Evolutionary conservation across 2,888 invertebrate genomes (phyloP), one percentile per base, ranked within the genome.

Genomic region (Hemithea aestivaria): DNA sequence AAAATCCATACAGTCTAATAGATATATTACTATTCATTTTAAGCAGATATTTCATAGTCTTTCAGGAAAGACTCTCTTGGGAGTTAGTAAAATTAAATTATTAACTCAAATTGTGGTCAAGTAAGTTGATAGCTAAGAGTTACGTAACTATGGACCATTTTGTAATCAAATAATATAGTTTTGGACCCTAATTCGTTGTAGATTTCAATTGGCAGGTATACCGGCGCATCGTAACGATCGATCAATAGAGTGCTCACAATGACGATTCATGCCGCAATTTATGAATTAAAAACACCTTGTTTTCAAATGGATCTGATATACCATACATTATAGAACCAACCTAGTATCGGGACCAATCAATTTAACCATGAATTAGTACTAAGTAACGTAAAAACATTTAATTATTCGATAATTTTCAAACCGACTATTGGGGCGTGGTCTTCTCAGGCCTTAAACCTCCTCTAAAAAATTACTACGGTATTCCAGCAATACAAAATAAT

Each of bases 381-480:
- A 25, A 40, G 10, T 25, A 9, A n/a, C 6, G 16, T 6, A 38
- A 33, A 36, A 45, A 37, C 31, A 8, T 16, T 26, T 7, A 43
- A 38, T 29, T 44, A 53, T 25, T 46, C 23, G 28, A 10, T 36
- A 26, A 11, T 36, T 51, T 49, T 53, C 33, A 60, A 34, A 20
- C 54, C 49, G 58, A 61, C 52, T 53, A 51, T 48, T 51, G 67
- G 70, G 74, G 74, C 74, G 75, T 75, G 75, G 75, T 53, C 69
- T 66, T 66, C 50, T 61, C 40, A 40, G 41, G 40, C 35, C 30
- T 37, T 45, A 52, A 52, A 42, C 40, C 28, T 20, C n/a, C 20
- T 2, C 7, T 22, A 39, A 35, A 11, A n/a, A 2, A 12, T 24
- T 20, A 10, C 4, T 11, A 22, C 7, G 8, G 20, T 8, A 29